A percentile compares a stretch with the other conserved stretches of the same genome.
phyloP scores from a whole-genome alignment of 1,140 invertebrate species.

The Sitodiplosis mosellana region DNA sequence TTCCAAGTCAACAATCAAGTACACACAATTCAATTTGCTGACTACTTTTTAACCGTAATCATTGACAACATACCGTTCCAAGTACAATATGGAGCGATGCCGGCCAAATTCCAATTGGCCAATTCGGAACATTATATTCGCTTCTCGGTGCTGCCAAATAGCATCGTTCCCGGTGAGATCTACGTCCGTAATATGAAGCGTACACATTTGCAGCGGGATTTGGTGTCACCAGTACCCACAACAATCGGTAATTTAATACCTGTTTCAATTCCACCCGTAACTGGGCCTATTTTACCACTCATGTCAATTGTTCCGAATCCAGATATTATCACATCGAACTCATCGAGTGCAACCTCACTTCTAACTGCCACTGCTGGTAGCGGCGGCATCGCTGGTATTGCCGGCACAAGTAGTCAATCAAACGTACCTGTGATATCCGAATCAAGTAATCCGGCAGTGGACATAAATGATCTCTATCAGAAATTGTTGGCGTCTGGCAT shows the following conservation, averaged over 20 bases:
- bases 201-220: neutral
- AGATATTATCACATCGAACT: neutral
- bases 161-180: constrained; percentile 46
- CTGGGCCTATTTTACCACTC: neutral
- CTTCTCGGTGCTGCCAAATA: constrained; percentile 59
- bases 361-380: constrained; percentile 7
- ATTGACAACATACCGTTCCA: constrained; percentile 68
- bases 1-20: constrained; percentile 55
- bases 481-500: constrained; percentile 72
- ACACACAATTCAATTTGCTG: constrained; percentile 61
- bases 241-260: neutral
- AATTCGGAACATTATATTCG: constrained; percentile 68
- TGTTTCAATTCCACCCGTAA: neutral
- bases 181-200: constrained; percentile 45
- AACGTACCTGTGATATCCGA: constrained; percentile 14
- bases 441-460: constrained; percentile 25
- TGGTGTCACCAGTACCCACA: neutral
- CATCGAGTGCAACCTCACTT: neutral
- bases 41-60: constrained; percentile 53
- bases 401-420: constrained; percentile 5
- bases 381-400: neutral
- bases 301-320: neutral
- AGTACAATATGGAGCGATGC: constrained; percentile 79
- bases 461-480: constrained; percentile 66
- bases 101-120: constrained; percentile 65